Evolutionary conservation across 2,797 vertebrate genomes (phyloP), one percentile per base, ranked within the genome.

Genomic region (Danio kyathit): DNA sequence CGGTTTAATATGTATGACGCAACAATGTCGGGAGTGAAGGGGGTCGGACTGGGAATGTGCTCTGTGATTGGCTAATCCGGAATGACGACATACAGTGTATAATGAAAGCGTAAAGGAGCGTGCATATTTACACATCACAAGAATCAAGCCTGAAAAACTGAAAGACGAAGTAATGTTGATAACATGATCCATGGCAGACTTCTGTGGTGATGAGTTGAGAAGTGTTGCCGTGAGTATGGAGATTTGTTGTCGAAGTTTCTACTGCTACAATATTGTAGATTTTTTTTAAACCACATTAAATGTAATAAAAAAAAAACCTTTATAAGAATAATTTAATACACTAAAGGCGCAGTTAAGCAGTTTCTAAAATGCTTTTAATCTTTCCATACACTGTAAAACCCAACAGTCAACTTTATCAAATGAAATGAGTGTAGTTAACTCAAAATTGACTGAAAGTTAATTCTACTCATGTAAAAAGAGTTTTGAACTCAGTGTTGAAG

Each of bases 1-100:
- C 59, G 70, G 41, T 14, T 80, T 77, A 72, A 54, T 54, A 61
- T 46, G 64, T 80, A 82, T 86, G 86, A 83, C 75, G 65, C 74
- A 80, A 82, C 21, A 78, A 8, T 6, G 2, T n/a, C 5, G 10
- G 29, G 43, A 14, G 44, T 41, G 21, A 5, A 1, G 10, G 51
- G 59, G 67, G 69, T 3, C 0, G 49, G 69, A 56, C 48, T 17
- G 10, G 16, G 3, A 21, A 46, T 0, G 7, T 11, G 14, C 7
- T 10, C 7, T 73, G 40, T 80, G 78, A 73, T 80, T 80, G 78
- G 78, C 59, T 73, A 14, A 10, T 5, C 0, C 0, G 5, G 4
- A 6, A 52, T 46, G 64, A 59, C 52, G 75, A 40, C 6, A 9
- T 40, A 8, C 4, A 7, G n/a, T 8, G 12, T 11, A 10, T 1